phyloP scores from a whole-genome alignment of 2,797 vertebrate species.

The Betta splendens region DNA sequence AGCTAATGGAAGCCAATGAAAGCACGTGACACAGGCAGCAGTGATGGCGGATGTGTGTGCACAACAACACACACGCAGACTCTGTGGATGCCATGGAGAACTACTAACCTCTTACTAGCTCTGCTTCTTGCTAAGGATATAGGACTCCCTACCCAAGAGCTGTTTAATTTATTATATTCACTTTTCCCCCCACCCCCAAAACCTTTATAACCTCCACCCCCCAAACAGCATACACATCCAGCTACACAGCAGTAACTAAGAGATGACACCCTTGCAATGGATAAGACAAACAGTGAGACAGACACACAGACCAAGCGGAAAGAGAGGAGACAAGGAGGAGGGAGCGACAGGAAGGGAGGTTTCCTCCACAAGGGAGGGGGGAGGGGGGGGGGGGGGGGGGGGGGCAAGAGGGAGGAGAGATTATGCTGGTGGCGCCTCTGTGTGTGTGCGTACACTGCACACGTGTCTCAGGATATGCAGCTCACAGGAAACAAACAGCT shows the following conservation, averaged over 20 bases:
- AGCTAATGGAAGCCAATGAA: slow-evolving; percentile 79
- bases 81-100: slow-evolving; percentile 54
- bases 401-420: slow-evolving; percentile 75
- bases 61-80: slow-evolving; percentile 23
- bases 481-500: slow-evolving; percentile 80
- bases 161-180: slow-evolving; percentile 40
- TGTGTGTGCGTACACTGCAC: slow-evolving; percentile 55
- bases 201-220: slow-evolving; percentile 35
- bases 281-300: slow-evolving; percentile 57
- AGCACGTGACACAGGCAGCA: slow-evolving; percentile 64
- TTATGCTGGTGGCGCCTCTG: slow-evolving; percentile 83
- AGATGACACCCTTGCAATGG: slow-evolving; percentile 73
- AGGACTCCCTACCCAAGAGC: slow-evolving; percentile 34
- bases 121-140: slow-evolving; percentile 23
- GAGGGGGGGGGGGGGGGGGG: slow-evolving; percentile 68
- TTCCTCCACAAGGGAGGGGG: slow-evolving; percentile 76
- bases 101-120: slow-evolving; percentile 50
- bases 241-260: slow-evolving; percentile 71
- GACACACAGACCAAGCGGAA: slow-evolving; percentile 62
- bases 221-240: slow-evolving; percentile 64
- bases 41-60: too few species aligned
- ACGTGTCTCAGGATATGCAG: slow-evolving; percentile 78
- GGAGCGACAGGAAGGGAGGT: slow-evolving; percentile 83
- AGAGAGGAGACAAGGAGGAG: slow-evolving; percentile 78
- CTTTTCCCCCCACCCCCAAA: slow-evolving; percentile 27